phyloP scores from a whole-genome alignment of 2,113 vertebrate genomes.

The Pogonocichla stellata region DNA sequence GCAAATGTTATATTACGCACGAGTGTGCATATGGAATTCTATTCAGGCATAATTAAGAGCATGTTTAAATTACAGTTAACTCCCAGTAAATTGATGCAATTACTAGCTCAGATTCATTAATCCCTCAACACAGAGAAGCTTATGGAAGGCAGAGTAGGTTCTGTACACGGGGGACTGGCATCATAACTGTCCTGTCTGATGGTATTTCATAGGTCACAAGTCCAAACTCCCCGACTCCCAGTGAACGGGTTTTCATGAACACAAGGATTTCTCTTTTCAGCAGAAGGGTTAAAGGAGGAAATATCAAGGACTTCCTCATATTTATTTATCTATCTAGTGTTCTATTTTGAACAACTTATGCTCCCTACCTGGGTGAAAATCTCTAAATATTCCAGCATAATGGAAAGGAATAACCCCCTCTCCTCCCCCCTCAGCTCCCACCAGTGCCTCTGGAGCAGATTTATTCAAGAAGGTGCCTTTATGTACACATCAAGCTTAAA shows the following conservation, averaged over 20 bases:
- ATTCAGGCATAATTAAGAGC: background rate
- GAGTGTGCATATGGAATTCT: background rate
- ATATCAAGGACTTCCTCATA: background rate
- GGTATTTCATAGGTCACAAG: background rate
- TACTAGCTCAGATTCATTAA: background rate
- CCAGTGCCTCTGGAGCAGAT: background rate
- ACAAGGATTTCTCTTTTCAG: background rate
- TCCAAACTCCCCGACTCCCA: background rate
- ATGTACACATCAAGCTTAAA: background rate
- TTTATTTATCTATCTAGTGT: background rate
- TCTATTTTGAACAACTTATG: background rate
- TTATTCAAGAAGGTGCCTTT: background rate
- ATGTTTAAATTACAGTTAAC: conserved; percentile 22
- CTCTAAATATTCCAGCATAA: background rate
- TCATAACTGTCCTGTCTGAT: background rate
- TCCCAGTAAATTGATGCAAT: conserved; percentile 3
- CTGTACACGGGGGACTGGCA: background rate
- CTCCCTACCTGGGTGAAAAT: background rate
- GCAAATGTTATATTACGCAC: background rate
- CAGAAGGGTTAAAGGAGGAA: background rate
- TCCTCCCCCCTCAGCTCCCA: too few species aligned
- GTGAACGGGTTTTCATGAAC: fast-evolving
- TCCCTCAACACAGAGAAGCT: background rate
- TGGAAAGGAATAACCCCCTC: background rate
- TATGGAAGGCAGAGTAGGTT: background rate